Conservation (phyloP, 92 coral and sea anemone species). For the Zoanthus solanderi region DNA sequence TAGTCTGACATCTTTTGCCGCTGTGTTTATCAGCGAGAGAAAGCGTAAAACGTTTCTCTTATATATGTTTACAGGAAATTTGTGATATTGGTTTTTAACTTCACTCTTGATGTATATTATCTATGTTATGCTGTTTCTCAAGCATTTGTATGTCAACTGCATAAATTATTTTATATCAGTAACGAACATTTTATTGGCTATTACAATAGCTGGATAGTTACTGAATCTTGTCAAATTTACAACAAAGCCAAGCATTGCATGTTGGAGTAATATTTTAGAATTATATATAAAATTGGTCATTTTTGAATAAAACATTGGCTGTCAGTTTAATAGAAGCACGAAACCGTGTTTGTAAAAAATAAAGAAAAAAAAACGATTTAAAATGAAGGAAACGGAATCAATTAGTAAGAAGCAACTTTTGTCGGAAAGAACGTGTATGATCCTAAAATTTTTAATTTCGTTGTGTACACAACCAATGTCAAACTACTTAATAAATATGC, state of each 20-base stretch:
- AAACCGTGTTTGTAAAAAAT: neutral
- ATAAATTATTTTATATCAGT: no score
- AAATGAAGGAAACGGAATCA: neutral
- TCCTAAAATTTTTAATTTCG: neutral
- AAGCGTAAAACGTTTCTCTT: no score
- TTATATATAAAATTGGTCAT: neutral
- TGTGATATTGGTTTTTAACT: no score
- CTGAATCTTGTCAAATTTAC: neutral
- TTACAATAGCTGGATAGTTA: neutral
- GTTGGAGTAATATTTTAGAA: neutral
- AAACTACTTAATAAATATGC: neutral
- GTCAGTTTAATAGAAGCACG: neutral
- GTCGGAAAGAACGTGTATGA: neutral
- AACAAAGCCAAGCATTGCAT: neutral
- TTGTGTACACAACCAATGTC: neutral
- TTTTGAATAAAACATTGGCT: constrained; percentile 2
- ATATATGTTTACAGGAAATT: no score
- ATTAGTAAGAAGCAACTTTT: neutral
- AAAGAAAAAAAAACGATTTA: neutral
- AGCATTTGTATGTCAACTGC: no score
- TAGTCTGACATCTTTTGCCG: no score
- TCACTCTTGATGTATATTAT: no score
- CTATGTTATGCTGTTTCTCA: no score
- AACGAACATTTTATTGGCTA: neutral
- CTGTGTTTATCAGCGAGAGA: no score